Percentiles rank a stretch among this genome's conserved stretches.
phyloP scores from a whole-genome alignment of 23 tunicate genomes.

The Diplosoma virens region DNA sequence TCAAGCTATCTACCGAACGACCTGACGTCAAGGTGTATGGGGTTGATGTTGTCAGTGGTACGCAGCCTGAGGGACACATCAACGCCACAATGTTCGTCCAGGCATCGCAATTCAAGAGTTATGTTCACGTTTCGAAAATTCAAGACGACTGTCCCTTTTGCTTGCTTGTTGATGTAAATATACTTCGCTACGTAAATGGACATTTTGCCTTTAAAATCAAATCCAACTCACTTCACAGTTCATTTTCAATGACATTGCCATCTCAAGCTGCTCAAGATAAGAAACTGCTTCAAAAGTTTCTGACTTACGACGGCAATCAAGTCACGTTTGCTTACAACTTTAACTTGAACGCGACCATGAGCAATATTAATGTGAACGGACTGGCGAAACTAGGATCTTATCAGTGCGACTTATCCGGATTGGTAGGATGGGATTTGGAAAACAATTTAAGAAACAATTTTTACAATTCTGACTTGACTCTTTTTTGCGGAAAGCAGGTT shows the following conservation, averaged over 20 bases:
- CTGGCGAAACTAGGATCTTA: no score
- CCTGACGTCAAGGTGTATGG: neutral
- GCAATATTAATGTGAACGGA: neutral
- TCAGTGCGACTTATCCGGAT: no score
- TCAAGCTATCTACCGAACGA: neutral
- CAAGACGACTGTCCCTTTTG: neutral
- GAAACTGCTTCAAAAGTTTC: neutral
- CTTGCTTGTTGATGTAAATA: neutral
- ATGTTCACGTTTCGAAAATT: constrained; percentile 5
- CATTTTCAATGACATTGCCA: neutral
- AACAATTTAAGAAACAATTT: no score
- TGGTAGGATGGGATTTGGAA: no score
- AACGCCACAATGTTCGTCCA: constrained; percentile 1
- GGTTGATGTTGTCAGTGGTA: constrained; percentile 12
- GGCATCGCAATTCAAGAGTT: neutral
- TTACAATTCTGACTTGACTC: neutral
- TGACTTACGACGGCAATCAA: neutral
- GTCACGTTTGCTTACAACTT: neutral
- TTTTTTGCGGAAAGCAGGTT: neutral
- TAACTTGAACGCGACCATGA: neutral
- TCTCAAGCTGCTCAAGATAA: neutral
- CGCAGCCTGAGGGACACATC: constrained; percentile 3
- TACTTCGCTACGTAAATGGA: neutral
- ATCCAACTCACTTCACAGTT: neutral
- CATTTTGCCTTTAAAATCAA: neutral